Evolutionary conservation across 2,888 invertebrate species (phyloP).

Genomic region (Caenorhabditis afra): DNA sequence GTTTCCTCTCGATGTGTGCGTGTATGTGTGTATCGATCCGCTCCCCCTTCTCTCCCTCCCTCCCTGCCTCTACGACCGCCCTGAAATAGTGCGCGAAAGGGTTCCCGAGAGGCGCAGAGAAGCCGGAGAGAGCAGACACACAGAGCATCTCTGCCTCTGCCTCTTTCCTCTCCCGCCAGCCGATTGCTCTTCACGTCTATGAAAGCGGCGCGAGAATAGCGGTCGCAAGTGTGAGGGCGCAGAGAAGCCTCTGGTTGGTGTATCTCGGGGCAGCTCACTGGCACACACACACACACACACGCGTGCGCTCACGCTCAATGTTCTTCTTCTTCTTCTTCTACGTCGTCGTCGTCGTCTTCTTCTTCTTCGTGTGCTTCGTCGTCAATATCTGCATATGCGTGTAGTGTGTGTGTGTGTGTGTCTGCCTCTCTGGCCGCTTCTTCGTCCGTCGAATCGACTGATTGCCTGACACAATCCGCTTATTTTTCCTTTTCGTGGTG

Average conservation of each 20-base stretch:
- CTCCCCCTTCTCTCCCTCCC: constrained; percentile 13
- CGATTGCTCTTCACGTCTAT: constrained; percentile 50
- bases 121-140: constrained; percentile 30
- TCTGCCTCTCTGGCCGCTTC: constrained; percentile 53
- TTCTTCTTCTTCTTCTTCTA: constrained; percentile 50
- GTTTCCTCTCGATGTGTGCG: constrained; percentile 11
- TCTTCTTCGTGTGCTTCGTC: constrained; percentile 39
- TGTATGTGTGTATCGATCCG: constrained; percentile 52
- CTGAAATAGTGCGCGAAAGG: constrained; percentile 58
- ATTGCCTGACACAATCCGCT: constrained; percentile 59
- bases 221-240: constrained; percentile 6
- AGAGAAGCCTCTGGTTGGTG: constrained; percentile 52
- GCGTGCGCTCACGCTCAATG: constrained; percentile 55
- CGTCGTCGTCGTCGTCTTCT: constrained; percentile 37
- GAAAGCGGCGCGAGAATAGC: constrained; percentile 46
- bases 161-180: constrained; percentile 18
- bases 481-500: constrained; percentile 46
- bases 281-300: constrained; percentile 46
- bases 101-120: constrained; percentile 45
- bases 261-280: constrained; percentile 60
- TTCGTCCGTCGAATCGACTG: constrained; percentile 54
- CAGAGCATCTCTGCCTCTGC: constrained; percentile 23
- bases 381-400: constrained; percentile 56
- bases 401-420: constrained; percentile 58
- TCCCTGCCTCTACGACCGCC: constrained; percentile 38